Base-by-base conservation (phyloP, 2,113 vertebrate species). In the Myotis yumanensis region DNA sequence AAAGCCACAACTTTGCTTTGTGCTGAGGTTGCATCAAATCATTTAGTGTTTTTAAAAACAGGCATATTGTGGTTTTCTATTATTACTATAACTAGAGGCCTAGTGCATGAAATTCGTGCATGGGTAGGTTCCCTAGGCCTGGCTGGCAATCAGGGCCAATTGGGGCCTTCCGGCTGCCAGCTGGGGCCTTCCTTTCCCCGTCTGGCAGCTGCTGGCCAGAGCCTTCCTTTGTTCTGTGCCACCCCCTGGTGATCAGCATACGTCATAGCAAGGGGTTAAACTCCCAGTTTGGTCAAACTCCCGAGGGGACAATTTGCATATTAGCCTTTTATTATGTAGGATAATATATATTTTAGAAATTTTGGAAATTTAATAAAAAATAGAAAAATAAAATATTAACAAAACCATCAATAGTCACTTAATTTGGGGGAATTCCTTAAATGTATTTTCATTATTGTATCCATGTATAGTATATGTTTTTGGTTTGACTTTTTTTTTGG, bases 31-130 rank as follows among this genome's bases (percentile, higher is more conserved):
- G n/a, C 66, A 90, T 85, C 59, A 85, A 90, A 96, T 95, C 57
- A 91, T 54, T 90, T 68, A 54, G n/a, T 81, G 90, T 96, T 96
- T 83, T 59, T 93, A 85, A 94, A 96, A 96, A 82, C 89, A 80
- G 35, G 52, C 76, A 93, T 51, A 18, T 76, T 69, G 7, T 68
- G 2, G 92, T 11, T 59, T 72, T 95, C 51, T 80, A 62, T 76
- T 96, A 23, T 94, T 28, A 73, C 75, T 52, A 25, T 80, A 93
- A 94, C 57, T 59, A 59, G 57, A 59, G 9, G 22, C 22, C 57
- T 10, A 59, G 57, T 59, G 57, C 57, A 59, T 25, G 57, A 59
- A 59, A 59, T 59, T 22, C 7, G 2, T 57, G 54, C 54, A 23
- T 57, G 8, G 54, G 54, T 57, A 57, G 15, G 22, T 8, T 57